Percentiles rank a stretch among this genome's conserved stretches.
These are phyloP conservation scores for Picathartes gymnocephalus DNA, from an alignment of 2,113 vertebrate species.

Conservation along the genomic window DNA sequence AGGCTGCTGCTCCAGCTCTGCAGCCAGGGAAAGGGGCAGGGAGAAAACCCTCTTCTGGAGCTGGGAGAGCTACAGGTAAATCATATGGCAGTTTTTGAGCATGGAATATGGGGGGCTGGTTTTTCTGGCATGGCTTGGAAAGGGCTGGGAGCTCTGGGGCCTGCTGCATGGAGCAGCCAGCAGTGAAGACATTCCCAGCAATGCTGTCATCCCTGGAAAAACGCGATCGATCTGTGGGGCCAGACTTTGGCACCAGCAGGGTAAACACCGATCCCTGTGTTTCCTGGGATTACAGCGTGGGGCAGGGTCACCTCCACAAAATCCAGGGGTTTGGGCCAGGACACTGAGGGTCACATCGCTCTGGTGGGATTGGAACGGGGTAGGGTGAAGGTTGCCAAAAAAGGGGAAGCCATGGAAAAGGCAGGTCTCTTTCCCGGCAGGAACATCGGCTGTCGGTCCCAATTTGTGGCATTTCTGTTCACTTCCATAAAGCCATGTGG, in stretches of 20 bases:
- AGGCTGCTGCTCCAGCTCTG: not conserved
- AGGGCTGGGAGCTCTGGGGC: not conserved
- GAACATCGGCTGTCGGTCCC: fast-evolving
- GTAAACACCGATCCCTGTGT: not conserved
- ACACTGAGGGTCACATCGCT: not conserved
- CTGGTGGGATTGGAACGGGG: not conserved
- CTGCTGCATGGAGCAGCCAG: fast-evolving
- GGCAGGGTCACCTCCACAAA: not conserved
- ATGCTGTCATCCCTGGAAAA: not conserved
- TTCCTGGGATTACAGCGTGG: not conserved
- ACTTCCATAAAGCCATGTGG: fast-evolving
- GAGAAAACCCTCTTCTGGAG: not conserved
- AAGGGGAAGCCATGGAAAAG: not conserved
- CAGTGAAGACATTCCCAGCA: not conserved
- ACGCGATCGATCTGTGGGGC: fast-evolving
- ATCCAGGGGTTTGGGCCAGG: fast-evolving
- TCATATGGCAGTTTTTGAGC: not conserved
- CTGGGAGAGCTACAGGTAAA: not conserved
- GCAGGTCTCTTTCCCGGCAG: not conserved
- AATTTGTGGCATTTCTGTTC: fast-evolving
- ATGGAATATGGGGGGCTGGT: fast-evolving
- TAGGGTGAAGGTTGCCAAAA: not conserved
- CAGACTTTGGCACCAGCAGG: conserved; percentile 10
- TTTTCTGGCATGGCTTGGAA: not conserved
- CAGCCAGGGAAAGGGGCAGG: not conserved